Evolutionary conservation across 2,888 invertebrate genomes (phyloP).

Genomic region (Drosophila mimica): DNA sequence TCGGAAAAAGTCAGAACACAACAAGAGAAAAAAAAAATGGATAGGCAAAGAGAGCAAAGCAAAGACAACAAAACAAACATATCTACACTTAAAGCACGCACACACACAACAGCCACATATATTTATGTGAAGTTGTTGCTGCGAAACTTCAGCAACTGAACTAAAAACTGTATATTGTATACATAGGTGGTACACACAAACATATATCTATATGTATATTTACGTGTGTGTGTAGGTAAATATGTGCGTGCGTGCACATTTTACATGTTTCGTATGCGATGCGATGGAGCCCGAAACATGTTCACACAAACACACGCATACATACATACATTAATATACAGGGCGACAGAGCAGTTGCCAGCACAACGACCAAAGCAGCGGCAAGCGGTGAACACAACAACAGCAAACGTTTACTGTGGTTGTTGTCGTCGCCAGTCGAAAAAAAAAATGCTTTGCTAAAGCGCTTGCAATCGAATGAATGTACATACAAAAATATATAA

Average conservation of each 20-base stretch:
- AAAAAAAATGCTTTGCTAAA: constrained; percentile 43
- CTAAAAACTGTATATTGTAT: constrained; percentile 24
- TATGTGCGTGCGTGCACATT: constrained; percentile 43
- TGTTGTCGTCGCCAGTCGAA: constrained; percentile 32
- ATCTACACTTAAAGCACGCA: constrained; percentile 36
- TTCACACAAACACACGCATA: constrained; percentile 41
- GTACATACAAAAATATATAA: constrained; percentile 13
- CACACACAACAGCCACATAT: constrained; percentile 32
- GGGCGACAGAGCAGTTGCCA: constrained; percentile 40
- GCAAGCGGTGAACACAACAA: constrained; percentile 33
- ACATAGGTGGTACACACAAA: not conserved
- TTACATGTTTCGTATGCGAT: constrained; percentile 57
- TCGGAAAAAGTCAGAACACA: constrained; percentile 13
- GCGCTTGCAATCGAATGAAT: constrained; percentile 39
- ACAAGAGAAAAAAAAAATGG: constrained; percentile 12
- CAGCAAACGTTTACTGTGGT: constrained; percentile 45
- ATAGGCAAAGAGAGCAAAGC: constrained; percentile 39
- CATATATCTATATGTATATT: not conserved
- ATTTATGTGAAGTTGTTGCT: constrained; percentile 40
- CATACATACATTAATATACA: constrained; percentile 25
- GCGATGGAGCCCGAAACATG: constrained; percentile 66
- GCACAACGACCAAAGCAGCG: constrained; percentile 43
- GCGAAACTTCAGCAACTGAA: constrained; percentile 29
- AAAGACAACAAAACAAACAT: constrained; percentile 40
- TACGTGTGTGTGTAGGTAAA: constrained; percentile 11